phyloP scores from a whole-genome alignment of 2,797 vertebrate genomes.

The Hirundo rustica region DNA sequence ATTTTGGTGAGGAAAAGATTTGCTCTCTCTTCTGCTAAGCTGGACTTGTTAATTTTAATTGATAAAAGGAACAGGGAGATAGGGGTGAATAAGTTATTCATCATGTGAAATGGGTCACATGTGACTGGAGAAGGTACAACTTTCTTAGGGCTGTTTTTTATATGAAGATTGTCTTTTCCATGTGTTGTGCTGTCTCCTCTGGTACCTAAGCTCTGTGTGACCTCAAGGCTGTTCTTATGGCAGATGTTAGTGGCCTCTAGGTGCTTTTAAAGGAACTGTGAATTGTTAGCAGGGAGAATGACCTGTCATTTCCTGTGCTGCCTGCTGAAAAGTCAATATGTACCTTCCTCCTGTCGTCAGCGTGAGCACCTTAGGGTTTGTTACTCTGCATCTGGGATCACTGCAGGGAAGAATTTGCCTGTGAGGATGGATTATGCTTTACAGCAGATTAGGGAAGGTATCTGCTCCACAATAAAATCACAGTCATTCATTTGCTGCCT shows the following conservation, averaged over 20 bases:
- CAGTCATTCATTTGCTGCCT: background rate
- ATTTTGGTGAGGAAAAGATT: background rate
- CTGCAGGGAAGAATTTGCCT: background rate
- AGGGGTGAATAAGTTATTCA: background rate
- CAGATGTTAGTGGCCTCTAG: background rate
- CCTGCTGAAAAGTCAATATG: background rate
- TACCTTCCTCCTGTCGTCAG: background rate
- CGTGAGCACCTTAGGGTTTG: background rate
- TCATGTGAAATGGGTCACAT: background rate
- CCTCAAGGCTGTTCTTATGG: background rate
- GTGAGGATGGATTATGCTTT: background rate
- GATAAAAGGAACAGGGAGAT: background rate
- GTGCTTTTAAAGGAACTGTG: background rate
- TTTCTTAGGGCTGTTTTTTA: background rate
- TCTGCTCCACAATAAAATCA: background rate
- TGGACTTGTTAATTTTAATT: background rate
- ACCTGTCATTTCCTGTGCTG: background rate
- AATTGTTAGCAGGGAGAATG: background rate
- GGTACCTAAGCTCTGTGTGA: background rate
- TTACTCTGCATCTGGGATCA: background rate
- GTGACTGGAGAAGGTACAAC: background rate
- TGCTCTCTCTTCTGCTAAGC: background rate
- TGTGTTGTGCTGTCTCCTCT: background rate
- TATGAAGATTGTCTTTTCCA: background rate
- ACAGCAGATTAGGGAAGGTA: background rate